Evolutionary conservation across 1,140 invertebrate genomes (phyloP), one percentile per base, ranked within the genome.

Genomic region (Procambarus virginalis): DNA sequence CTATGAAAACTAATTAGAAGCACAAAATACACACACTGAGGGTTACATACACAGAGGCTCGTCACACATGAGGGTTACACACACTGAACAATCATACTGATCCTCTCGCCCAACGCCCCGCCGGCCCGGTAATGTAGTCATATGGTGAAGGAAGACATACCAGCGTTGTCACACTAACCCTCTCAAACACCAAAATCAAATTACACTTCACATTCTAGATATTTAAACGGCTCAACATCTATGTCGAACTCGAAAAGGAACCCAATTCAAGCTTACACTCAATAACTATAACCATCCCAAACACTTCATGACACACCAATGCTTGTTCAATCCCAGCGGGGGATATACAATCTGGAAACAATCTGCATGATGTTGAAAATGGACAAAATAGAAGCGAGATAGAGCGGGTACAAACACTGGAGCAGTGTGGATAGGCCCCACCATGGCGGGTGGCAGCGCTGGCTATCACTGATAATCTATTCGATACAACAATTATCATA

Each of bases 381-480:
- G 68, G 68, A 73, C 68, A 73, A 73, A 73, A 45, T 34, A 34
- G 34, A 20, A 20, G 76, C 49, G 76, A 8, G 8, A 10, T 12
- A 10, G n/a, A 14, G 8, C 68, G 68, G 22, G 68, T 34, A 22
- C 12, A 68, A 68, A 68, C n/a, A 34, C 6, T 1, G 68, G 8
- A 55, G 68, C 22, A 34, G 14, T 10, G n/a, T 73, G 68, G n/a
- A 73, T 34, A n/a, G 68, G 22, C n/a, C n/a, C n/a, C 22, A 73
- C 20, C n/a, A 20, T 51, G 82, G 46, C 81, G 60, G 64, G 55
- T 55, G 51, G 34, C 20, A 64, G 68, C 34, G 49, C 68, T 22
- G 17, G 68, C 82, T 84, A 84, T 84, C 82, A 84, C 75, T 84
- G 82, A 84, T 84, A 84, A 84, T 84, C 82, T 84, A 84, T 84